Conservation (phyloP, 2,888 invertebrate species). For the Gerris lacustris region DNA sequence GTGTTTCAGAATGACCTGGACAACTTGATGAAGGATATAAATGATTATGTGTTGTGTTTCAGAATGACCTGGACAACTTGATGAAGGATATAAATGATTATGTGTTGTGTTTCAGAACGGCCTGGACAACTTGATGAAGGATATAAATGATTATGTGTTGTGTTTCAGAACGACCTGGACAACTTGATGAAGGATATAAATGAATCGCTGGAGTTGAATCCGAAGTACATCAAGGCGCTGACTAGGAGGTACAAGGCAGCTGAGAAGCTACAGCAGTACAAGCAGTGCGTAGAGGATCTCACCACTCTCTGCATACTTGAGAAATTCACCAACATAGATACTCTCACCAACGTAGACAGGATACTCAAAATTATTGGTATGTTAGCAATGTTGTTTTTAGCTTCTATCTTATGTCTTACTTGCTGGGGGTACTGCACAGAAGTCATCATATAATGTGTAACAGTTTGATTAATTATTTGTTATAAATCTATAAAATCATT, state of each 20-base stretch:
- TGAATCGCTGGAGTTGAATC: slow-evolving; percentile 69
- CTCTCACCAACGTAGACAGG: slow-evolving; percentile 72
- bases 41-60: too few species aligned
- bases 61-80: too few species aligned
- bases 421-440: too few species aligned
- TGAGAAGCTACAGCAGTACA: slow-evolving; percentile 66
- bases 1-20: too few species aligned
- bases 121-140: slow-evolving; percentile 70
- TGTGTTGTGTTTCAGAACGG: slow-evolving; percentile 45
- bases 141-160: slow-evolving; percentile 67
- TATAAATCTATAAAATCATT: too few species aligned
- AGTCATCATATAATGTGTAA: too few species aligned
- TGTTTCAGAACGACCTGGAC: slow-evolving; percentile 56
- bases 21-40: too few species aligned
- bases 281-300: slow-evolving; percentile 76
- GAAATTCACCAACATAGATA: slow-evolving; percentile 68
- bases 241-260: slow-evolving; percentile 68
- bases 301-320: slow-evolving; percentile 87
- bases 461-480: too few species aligned
- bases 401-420: too few species aligned
- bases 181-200: slow-evolving; percentile 78
- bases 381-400: slow-evolving; percentile 10
- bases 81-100: too few species aligned
- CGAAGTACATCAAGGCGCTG: slow-evolving; percentile 77
- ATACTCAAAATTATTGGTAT: slow-evolving; percentile 69